Evolutionary conservation across 2,113 vertebrate genomes (phyloP), one percentile per base, ranked within the genome.

Genomic region (Sapajus apella): DNA sequence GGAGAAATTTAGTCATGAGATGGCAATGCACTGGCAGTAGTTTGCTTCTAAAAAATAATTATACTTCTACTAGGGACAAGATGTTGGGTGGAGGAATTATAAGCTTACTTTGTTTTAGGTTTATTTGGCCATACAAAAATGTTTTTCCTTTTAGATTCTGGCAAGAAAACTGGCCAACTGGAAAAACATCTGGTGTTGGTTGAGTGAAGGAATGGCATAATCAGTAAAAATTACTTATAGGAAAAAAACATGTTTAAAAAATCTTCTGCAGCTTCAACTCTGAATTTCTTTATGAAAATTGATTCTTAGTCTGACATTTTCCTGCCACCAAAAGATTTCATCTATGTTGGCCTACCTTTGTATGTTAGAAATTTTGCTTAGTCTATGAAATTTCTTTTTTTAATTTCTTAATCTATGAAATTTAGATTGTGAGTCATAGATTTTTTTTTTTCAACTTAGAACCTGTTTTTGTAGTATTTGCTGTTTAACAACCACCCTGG

Each of bases 121-220:
- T 97, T 97, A 97, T 88, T 95, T 95, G 95, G 80, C 91, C 56
- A 82, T 85, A 61, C 13, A 95, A 93, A 97, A 97, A 94, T 93
- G 77, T 12, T 55, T 21, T 96, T 95, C 86, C 55, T 94, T 80
- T 58, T 97, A 76, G 86, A 90, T 91, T 92, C 43, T 95, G 43
- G 81, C 90, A 96, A 66, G 82, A 87, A 93, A 55, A 90, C 21
- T 72, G 58, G 14, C 21, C 93, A 61, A 76, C 0, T 79, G 64
- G 50, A 90, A 80, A 96, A 97, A 90, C 96, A 92, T 79, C 86
- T 97, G 93, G 3, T 95, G 56, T 92, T 97, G 45, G 77, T 93
- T 97, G 94, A 97, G 23, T 92, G 64, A 91, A 52, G 66, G 75
- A 95, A 94, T 95, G 87, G 95, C 86, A 96, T 79, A 96, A 94